Evolutionary conservation across 2,888 invertebrate genomes (phyloP), one percentile per base, ranked within the genome.

Genomic region (Lepidochitona cinerea): DNA sequence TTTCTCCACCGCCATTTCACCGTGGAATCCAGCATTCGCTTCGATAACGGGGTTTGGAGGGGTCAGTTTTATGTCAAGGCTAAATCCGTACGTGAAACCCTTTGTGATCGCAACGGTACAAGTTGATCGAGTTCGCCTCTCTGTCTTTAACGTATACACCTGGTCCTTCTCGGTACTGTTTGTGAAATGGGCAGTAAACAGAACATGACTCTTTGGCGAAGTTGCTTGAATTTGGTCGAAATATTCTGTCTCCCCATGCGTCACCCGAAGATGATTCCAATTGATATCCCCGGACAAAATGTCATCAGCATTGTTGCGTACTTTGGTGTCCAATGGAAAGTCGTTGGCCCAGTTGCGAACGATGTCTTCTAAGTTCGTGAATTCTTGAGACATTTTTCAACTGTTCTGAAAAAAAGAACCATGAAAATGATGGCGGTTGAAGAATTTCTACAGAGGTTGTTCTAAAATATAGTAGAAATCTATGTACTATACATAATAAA

Each of bases 11-110:
- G 83, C 81, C 76, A 90, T 81, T 77, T 89, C 90, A 7, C 86
- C 79, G 78, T 85, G 84, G 79, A 90, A 90, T 0, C 91, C 91
- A 18, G 89, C 90, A 70, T 89, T 89, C 4, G 90, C 90, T 75
- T 90, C 90, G 14, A 90, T 87, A 1, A 90, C 83, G 37, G 90
- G 90, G 71, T 89, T 89, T 4, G 91, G 91, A 0, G 90, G 89
- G 4, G 86, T 85, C 49, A 91, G 77, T 78, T 89, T 88, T 49
- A 90, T 81, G 32, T 86, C 85, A 1, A 90, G 75, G 29, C 74
- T 81, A 54, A 77, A 81, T 3, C 87, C 89, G 37, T 84, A 78
- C 0, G 83, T 85, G 76, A 84, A 88, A 1, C 84, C 80, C 70
- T 83, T 83, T 69, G 84, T 85, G 68, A 90, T 80, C 29, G 83